Base-by-base conservation (phyloP, 2,113 vertebrate genomes). In the Pachycephala philippinensis region DNA sequence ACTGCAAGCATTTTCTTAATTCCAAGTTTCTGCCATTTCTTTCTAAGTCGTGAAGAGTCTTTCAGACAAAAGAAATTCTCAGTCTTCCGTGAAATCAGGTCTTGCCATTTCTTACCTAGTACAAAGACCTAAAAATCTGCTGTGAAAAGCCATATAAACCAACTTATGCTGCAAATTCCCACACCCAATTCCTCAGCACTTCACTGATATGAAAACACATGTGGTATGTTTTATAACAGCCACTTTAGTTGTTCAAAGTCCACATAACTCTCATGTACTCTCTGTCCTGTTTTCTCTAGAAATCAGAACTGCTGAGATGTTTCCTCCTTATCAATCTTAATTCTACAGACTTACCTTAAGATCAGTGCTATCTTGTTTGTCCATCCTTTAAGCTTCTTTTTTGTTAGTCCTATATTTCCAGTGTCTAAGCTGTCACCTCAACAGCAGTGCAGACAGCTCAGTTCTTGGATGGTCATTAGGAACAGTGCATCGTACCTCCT, bases 301-400 rank as follows among this genome's bases (percentile, higher is more conserved):
- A 87, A 60, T 49, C 31, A 59, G 33, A 96, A 93, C 27, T 82
- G 66, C 50, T 79, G 28, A 60, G 40, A 44, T 40, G 13, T 72
- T 49, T 50, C 54, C 45, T 91, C 57, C n/a, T 65, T 60, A 83
- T 37, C 68, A 75, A 6, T 31, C n/a, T 15, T 87, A 14, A 42
- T 91, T 87, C 45, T 85, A 54, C 7, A 85, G 45, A 39, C 89
- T 87, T 91, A 91, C 93, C 89, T 95, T 83, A 79, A 50, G 31
- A 90, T 71, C 66, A 63, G 57, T 1, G 5, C 39, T 69, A 11
- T 70, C 70, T 83, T 64, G 31, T 27, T 87, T 96, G 49, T 71
- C 50, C 91, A 96, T 92, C 11, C 44, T 91, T 82, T 76, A 37
- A 61, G 40, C 45, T 77, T 66, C 61, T 78, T 70, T 91, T 87